Conservation (phyloP, 2,113 vertebrate genomes). For the Tetraodon nigroviridis region DNA sequence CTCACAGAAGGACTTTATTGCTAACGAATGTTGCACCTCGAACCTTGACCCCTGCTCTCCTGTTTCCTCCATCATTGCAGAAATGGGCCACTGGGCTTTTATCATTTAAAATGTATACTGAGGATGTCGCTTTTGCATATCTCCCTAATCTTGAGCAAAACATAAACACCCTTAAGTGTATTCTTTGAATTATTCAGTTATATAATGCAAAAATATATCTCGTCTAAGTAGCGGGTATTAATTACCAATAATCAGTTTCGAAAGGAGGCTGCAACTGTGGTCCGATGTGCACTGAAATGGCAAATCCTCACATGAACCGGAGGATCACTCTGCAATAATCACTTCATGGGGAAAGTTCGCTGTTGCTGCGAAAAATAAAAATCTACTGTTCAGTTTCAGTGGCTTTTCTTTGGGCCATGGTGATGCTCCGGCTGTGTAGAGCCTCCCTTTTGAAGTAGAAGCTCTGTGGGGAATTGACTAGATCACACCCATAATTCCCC, state of each 20-base stretch:
- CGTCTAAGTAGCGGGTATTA: background rate
- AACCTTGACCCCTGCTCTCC: slow-evolving; percentile 64
- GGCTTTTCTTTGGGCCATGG: slow-evolving; percentile 38
- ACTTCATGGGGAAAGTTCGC: background rate
- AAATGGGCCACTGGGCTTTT: slow-evolving; percentile 56
- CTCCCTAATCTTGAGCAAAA: background rate
- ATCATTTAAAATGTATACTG: slow-evolving; percentile 35
- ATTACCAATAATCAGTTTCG: background rate
- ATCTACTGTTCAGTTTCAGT: slow-evolving; percentile 20
- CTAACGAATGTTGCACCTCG: slow-evolving; percentile 61
- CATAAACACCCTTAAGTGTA: background rate
- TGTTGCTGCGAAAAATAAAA: slow-evolving; percentile 11
- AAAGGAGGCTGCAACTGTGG: background rate
- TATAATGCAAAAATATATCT: no score
- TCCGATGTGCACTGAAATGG: background rate
- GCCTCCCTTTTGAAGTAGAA: slow-evolving; percentile 69
- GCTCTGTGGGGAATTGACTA: slow-evolving; percentile 64
- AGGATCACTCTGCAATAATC: no score
- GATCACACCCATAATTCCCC: slow-evolving; percentile 59
- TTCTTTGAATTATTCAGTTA: background rate
- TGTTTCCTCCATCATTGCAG: slow-evolving; percentile 51
- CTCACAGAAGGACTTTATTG: slow-evolving; percentile 63
- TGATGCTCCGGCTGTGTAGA: slow-evolving; percentile 60
- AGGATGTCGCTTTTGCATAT: slow-evolving; percentile 7
- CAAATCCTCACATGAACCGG: background rate